These are phyloP conservation scores for Parauchenoglanis ngamensis DNA, from an alignment of 2,797 vertebrate species.

Conservation along the genomic window DNA sequence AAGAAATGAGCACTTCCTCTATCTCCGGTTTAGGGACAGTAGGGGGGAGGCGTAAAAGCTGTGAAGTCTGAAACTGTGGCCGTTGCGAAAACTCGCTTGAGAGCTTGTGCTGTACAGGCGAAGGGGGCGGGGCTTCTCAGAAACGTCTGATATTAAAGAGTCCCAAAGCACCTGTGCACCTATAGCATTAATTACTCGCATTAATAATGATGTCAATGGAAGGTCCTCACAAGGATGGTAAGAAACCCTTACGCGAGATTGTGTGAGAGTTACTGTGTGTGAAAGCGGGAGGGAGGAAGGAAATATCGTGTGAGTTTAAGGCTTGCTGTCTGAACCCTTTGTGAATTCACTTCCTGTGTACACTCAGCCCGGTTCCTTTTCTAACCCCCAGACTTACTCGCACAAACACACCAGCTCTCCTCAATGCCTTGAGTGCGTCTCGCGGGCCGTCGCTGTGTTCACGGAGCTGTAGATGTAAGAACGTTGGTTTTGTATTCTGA, in stretches of 20 bases:
- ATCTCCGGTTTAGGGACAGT: background rate
- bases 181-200: background rate
- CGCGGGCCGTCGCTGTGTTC: background rate
- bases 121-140: background rate
- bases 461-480: background rate
- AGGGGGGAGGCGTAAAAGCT: background rate
- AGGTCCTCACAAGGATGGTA: background rate
- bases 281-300: background rate
- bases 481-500: too few relatives aligned
- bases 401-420: background rate
- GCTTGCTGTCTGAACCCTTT: constrained; percentile 19
- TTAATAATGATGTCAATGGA: background rate
- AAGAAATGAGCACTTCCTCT: background rate
- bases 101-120: background rate
- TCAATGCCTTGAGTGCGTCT: background rate
- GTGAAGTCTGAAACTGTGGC: background rate
- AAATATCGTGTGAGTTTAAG: constrained; percentile 11
- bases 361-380: background rate
- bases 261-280: background rate
- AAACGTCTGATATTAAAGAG: background rate
- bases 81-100: background rate
- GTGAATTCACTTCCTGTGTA: constrained; percentile 26
- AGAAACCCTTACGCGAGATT: background rate
- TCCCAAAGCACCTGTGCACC: background rate
- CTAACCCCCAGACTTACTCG: background rate